Evolutionary conservation across 2,888 invertebrate species (phyloP).

Genomic region (Enchytraeus crypticus): DNA sequence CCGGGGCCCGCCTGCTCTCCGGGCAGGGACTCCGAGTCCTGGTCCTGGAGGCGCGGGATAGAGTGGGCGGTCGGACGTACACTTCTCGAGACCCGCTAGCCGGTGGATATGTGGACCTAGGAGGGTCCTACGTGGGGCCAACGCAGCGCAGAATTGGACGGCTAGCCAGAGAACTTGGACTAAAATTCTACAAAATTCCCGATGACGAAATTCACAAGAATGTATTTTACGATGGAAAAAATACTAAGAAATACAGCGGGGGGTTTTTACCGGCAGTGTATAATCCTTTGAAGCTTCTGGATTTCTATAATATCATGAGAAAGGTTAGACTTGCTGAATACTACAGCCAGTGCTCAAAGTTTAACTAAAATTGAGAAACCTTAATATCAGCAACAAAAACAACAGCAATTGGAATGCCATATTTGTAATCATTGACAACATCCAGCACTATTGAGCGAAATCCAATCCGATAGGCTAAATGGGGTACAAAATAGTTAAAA

Average conservation of each 20-base stretch:
- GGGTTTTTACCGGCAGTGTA: too few relatives aligned
- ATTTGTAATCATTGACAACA: too few relatives aligned
- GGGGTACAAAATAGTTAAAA: too few relatives aligned
- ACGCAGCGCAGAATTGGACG: slow-evolving; percentile 31
- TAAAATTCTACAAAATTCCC: slow-evolving; percentile 30
- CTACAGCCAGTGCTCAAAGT: neutral
- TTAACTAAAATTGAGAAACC: too few relatives aligned
- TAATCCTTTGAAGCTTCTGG: too few relatives aligned
- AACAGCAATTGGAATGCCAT: too few relatives aligned
- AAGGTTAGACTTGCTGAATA: too few relatives aligned
- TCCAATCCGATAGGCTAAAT: too few relatives aligned
- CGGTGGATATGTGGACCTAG: slow-evolving; percentile 29
- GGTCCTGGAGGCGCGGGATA: slow-evolving; percentile 42
- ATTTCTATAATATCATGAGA: too few relatives aligned
- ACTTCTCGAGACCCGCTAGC: slow-evolving; percentile 34
- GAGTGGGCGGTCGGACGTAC: slow-evolving; percentile 50
- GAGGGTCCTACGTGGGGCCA: slow-evolving; percentile 36
- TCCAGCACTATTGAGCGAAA: too few relatives aligned
- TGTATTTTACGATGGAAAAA: neutral
- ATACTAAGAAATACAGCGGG: neutral
- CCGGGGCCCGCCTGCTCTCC: slow-evolving; percentile 35
- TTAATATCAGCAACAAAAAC: too few relatives aligned
- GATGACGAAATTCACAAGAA: slow-evolving; percentile 26
- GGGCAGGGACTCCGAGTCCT: slow-evolving; percentile 34
- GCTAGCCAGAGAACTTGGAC: slow-evolving; percentile 30